Base-by-base conservation (phyloP, 2,797 vertebrate genomes). In the Oceanodroma leucorhoa region DNA sequence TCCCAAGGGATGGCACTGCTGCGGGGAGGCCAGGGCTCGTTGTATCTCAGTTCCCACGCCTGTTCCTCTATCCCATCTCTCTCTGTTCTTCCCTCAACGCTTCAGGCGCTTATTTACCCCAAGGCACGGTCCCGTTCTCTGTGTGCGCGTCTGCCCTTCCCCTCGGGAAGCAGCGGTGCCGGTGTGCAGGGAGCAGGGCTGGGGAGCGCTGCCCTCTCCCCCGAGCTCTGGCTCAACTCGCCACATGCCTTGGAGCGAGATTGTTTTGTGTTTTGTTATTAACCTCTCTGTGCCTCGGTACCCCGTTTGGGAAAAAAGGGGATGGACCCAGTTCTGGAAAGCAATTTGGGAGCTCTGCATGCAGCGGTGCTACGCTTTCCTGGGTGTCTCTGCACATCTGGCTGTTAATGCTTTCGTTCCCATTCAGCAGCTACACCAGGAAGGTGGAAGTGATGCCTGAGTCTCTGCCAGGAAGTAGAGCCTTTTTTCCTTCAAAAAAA, bases 261-360 rank as follows among this genome's bases (percentile, higher is more conserved):
- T 14, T 26, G 32, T 40, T 91, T 54, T 57, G 14, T 55, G 43
- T 84, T 93, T 67, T 66, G 13, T 58, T 69, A 8, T n/a, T 78
- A 50, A 89, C 81, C 67, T 92, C 58, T 90, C 65, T 84, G 89
- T 95, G 94, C 95, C 93, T 96, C 89, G 26, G 16, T 86, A 67
- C 69, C 86, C 70, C 6, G 2, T 64, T n/a, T 43, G 65, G 88
- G 60, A 19, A 38, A 40, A 40, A 76, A 1, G 79, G 85, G 90
- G 83, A 93, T 73, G 62, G 43, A 57, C 69, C 41, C 54, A 50
- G 61, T 40, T 89, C 41, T 69, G 53, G 57, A 69, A 75, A 76
- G 73, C 65, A 20, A 7, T n/a, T 10, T 45, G 86, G 70, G 69
- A 75, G 38, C 65, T 89, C 57, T 73, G 79, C 60, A 12, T 80